These are phyloP conservation scores for Galerucella nymphaeae DNA, from an alignment of 2,888 invertebrate species.

Conservation along the genomic window DNA sequence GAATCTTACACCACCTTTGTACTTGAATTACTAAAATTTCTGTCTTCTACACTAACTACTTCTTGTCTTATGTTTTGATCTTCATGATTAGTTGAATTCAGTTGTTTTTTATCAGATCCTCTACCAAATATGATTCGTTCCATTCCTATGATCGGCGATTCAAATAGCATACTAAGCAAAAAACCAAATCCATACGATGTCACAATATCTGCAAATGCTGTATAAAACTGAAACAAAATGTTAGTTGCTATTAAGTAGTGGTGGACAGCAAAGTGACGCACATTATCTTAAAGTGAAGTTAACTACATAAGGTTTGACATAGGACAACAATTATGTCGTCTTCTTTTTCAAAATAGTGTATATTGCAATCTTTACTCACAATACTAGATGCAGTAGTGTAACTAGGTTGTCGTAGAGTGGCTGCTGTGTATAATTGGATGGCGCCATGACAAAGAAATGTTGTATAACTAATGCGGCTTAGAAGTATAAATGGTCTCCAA, in stretches of 20 bases:
- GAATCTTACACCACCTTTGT: background rate
- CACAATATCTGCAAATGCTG: constrained; percentile 51
- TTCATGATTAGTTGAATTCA: background rate
- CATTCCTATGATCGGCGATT: constrained; percentile 53
- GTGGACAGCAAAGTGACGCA: background rate
- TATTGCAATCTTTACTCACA: constrained; percentile 42
- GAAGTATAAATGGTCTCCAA: constrained; percentile 52
- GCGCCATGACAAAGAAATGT: constrained; percentile 55
- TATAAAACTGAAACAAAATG: constrained; percentile 42
- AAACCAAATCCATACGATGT: constrained; percentile 52
- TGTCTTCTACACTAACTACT: background rate
- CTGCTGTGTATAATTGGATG: constrained; percentile 52
- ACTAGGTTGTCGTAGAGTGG: constrained; percentile 46
- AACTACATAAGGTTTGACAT: background rate
- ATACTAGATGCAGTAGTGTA: constrained; percentile 49
- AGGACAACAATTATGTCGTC: constrained; percentile 3
- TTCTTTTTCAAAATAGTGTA: background rate
- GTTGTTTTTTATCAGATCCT: background rate
- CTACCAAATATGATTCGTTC: constrained; percentile 51
- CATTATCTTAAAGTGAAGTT: background rate
- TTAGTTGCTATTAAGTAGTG: background rate
- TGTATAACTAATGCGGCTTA: constrained; percentile 54
- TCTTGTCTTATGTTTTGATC: background rate
- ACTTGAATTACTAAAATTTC: background rate
- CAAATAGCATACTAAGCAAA: constrained; percentile 51